Conservation (phyloP, 1,140 invertebrate species). For the Neodiprion virginianus region DNA sequence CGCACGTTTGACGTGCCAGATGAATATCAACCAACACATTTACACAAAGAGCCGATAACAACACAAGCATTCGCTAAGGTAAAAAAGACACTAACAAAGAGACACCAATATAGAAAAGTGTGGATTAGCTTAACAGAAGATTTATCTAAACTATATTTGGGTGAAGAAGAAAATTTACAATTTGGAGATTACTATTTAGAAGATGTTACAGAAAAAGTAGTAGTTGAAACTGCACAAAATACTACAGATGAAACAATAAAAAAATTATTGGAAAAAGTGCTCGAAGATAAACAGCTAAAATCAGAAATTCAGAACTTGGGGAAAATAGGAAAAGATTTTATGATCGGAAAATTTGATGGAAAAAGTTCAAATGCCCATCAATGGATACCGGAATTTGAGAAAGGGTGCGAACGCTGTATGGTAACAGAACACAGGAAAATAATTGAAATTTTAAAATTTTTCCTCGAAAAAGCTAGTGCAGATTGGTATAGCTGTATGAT, state of each 20-base stretch:
- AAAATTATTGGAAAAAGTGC: constrained; percentile 24
- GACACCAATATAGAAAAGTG: background rate
- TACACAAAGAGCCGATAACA: background rate
- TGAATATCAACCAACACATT: background rate
- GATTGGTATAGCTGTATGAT: constrained; percentile 30
- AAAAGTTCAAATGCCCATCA: constrained; percentile 16
- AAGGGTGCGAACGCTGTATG: constrained; percentile 21
- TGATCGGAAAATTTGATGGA: constrained; percentile 26
- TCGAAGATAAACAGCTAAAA: constrained; percentile 21
- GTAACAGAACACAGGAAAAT: constrained; percentile 20
- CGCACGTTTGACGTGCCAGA: background rate
- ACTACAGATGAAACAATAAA: constrained; percentile 4
- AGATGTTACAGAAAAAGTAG: no score
- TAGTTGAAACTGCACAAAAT: background rate
- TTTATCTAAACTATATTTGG: background rate
- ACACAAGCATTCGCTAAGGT: background rate
- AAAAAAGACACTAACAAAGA: background rate
- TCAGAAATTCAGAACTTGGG: constrained; percentile 11
- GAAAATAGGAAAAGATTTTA: constrained; percentile 24
- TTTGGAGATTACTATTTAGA: no score
- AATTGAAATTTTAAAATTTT: constrained; percentile 24
- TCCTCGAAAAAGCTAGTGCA: constrained; percentile 19
- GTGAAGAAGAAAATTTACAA: no score
- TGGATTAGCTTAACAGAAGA: background rate
- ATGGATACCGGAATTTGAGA: constrained; percentile 29